These are phyloP conservation scores for Grantiella picta DNA, from an alignment of 2,113 vertebrate genomes.

Conservation along the genomic window DNA sequence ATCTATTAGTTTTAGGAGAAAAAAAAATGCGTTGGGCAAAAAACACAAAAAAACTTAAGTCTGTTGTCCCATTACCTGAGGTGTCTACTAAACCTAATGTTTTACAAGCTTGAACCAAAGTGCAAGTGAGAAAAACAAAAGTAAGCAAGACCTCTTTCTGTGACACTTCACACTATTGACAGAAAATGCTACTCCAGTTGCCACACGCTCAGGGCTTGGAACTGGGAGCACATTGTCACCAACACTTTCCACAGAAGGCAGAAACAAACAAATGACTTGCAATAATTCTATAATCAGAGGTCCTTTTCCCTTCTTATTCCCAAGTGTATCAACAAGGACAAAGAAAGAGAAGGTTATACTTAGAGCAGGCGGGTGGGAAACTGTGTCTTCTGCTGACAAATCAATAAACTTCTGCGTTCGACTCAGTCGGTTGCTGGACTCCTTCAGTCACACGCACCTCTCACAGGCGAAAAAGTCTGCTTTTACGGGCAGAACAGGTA, in stretches of 20 bases:
- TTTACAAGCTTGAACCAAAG: background rate
- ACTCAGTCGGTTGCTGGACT: background rate
- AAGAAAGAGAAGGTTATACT: background rate
- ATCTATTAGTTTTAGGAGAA: background rate
- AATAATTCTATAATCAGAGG: background rate
- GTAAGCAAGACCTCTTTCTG: background rate
- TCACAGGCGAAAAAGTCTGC: background rate
- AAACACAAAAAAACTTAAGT: background rate
- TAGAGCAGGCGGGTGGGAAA: background rate
- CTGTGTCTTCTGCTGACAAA: background rate
- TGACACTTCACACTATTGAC: background rate
- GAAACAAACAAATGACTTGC: background rate
- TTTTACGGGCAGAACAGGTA: background rate
- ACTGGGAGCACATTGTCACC: background rate
- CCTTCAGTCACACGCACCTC: background rate
- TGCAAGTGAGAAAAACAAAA: background rate
- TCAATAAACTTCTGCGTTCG: fast-evolving
- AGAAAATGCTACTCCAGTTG: background rate
- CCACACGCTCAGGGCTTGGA: background rate
- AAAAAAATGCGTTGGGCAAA: background rate
- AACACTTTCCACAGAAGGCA: background rate
- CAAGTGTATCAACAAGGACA: background rate
- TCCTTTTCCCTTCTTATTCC: background rate
- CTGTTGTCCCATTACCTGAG: background rate
- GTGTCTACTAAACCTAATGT: background rate